A percentile compares a stretch with the other conserved stretches of the same genome.
phyloP scores from a whole-genome alignment of 2,797 vertebrate species.

The Naso thynnoides region DNA sequence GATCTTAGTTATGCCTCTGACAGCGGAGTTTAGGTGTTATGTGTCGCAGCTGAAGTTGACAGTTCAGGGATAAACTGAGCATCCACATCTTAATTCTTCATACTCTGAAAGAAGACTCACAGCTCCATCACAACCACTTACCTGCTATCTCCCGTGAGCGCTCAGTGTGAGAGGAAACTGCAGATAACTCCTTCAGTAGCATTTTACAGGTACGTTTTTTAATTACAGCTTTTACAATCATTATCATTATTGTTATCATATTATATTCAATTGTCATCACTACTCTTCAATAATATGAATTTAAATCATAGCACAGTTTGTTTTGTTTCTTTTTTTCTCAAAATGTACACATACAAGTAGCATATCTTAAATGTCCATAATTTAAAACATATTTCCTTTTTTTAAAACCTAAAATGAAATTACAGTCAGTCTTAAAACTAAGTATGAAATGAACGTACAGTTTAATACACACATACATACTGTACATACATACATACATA shows the following conservation, averaged over 20 bases:
- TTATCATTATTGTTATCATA: constrained; percentile 81
- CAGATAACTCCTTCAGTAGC: constrained; percentile 47
- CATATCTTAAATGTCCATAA: constrained; percentile 87
- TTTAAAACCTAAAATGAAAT: constrained; percentile 86
- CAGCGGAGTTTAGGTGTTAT: not conserved
- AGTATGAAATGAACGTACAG: constrained; percentile 88
- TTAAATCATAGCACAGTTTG: constrained; percentile 86
- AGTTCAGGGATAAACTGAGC: not conserved
- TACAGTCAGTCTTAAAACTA: constrained; percentile 84
- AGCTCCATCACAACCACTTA: not conserved
- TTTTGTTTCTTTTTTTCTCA: constrained; percentile 70
- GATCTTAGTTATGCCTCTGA: not conserved
- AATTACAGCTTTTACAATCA: constrained; percentile 87
- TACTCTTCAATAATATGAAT: constrained; percentile 84
- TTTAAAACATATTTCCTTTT: constrained; percentile 85
- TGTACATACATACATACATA: constrained; percentile 70
- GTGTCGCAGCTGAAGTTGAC: not conserved
- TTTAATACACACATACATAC: constrained; percentile 84
- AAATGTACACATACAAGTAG: constrained; percentile 90
- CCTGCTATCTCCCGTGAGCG: constrained; percentile 17
- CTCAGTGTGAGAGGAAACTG: constrained; percentile 6
- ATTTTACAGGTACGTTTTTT: constrained; percentile 81
- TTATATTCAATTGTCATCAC: constrained; percentile 84
- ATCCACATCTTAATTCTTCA: not conserved
- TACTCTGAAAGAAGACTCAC: not conserved